Evolutionary conservation across 1,140 invertebrate species (phyloP), one percentile per base, ranked within the genome.

Genomic region (Brachionus calyciflorus): DNA sequence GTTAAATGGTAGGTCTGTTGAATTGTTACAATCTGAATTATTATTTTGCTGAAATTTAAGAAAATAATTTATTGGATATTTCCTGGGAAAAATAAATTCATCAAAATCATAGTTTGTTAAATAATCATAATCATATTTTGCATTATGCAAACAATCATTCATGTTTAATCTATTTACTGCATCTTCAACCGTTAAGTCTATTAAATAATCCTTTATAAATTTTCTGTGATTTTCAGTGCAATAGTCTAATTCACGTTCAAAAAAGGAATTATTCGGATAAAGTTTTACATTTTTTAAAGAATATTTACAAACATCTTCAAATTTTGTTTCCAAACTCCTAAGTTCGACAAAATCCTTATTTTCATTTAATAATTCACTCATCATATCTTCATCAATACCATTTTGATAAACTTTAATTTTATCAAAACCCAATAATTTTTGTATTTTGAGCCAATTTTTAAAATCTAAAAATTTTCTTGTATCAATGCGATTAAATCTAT

Each of bases 301-400:
- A 24, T 51, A 24, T 51, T 51, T 51, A 19, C 49, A 51, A 7
- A 51, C 49, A 21, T 51, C 49, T 51, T 51, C 24, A 7, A 51
- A 51, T 51, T 51, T 51, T 51, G 49, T 51, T 51, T 51, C 49
- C 49, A 51, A 24, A 17, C n/a, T n/a, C n/a, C n/a, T n/a, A n/a
- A n/a, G n/a, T n/a, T n/a, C n/a, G n/a, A n/a, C n/a, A n/a, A n/a
- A n/a, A n/a, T n/a, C n/a, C n/a, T n/a, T n/a, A n/a, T n/a, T n/a
- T n/a, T n/a, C n/a, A n/a, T n/a, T n/a, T n/a, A n/a, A n/a, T n/a
- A n/a, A n/a, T n/a, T n/a, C n/a, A n/a, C n/a, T n/a, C n/a, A n/a
- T n/a, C n/a, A n/a, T n/a, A n/a, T n/a, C n/a, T n/a, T n/a, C n/a
- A n/a, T n/a, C n/a, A n/a, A n/a, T n/a, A n/a, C n/a, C n/a, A n/a